These are phyloP conservation scores for Paramuricea clavata DNA, from an alignment of 92 coral and sea anemone genomes.

Conservation along the genomic window DNA sequence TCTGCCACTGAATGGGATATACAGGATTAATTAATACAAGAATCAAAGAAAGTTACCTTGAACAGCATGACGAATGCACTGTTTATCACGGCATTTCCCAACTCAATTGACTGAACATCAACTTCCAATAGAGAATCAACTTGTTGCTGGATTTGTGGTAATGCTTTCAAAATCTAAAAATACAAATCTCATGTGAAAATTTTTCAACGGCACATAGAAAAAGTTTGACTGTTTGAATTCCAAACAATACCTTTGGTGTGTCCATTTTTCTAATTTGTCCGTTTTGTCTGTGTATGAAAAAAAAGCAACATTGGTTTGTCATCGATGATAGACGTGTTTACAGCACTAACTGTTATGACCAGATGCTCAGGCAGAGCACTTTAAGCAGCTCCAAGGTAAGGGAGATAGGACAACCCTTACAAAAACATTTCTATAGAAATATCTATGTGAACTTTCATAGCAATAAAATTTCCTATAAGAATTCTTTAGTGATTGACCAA, in stretches of 20 bases:
- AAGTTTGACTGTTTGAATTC: background rate
- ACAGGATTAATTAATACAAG: background rate
- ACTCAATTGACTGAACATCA: slow-evolving; percentile 94
- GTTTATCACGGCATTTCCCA: slow-evolving; percentile 96
- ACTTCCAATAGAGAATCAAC: slow-evolving; percentile 94
- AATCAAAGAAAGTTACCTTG: slow-evolving; percentile 70
- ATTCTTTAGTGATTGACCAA: too few species aligned
- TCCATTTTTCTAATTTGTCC: slow-evolving; percentile 91
- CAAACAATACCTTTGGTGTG: slow-evolving; percentile 75
- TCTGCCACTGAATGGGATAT: too few species aligned
- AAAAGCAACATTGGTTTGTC: too few species aligned
- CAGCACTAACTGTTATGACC: too few species aligned
- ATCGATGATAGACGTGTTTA: too few species aligned
- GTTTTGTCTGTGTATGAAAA: slow-evolving; percentile 64
- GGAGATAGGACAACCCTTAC: too few species aligned
- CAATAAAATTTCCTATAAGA: too few species aligned
- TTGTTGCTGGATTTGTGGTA: slow-evolving; percentile 91
- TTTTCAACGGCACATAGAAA: background rate
- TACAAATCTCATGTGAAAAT: background rate
- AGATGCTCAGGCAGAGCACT: too few species aligned
- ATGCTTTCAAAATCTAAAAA: slow-evolving; percentile 82
- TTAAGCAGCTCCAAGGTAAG: too few species aligned
- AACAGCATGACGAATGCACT: slow-evolving; percentile 97
- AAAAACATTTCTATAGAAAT: too few species aligned
- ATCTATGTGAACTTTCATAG: too few species aligned